A percentile compares a stretch with the other conserved stretches of the same genome.
These are phyloP conservation scores for Aptenodytes forsteri DNA, from an alignment of 2,113 vertebrate species.

Conservation along the genomic window DNA sequence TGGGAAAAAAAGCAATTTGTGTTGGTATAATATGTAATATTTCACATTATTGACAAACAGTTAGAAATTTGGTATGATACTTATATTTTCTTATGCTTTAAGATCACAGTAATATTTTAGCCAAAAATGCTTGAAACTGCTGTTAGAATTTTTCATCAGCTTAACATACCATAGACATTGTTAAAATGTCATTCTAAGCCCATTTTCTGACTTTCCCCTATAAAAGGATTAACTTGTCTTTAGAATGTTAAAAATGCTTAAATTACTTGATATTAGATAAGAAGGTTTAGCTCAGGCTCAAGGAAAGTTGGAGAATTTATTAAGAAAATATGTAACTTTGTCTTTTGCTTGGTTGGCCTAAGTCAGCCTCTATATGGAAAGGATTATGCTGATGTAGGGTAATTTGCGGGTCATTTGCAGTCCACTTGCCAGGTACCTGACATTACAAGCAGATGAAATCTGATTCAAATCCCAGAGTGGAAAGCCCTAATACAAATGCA, in stretches of 20 bases:
- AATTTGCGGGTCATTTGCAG: not conserved
- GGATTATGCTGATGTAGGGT: not conserved
- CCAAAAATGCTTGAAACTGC: constrained; percentile 17
- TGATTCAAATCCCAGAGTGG: not conserved
- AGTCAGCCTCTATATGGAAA: not conserved
- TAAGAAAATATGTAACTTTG: constrained; percentile 7
- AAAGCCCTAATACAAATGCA: not conserved
- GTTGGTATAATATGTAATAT: not conserved
- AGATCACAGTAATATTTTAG: not conserved
- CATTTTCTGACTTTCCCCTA: constrained; percentile 51
- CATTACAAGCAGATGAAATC: not conserved
- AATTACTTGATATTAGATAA: constrained; percentile 54
- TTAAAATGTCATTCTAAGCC: constrained; percentile 65
- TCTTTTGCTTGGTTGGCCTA: not conserved
- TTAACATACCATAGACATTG: constrained; percentile 55
- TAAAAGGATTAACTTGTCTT: constrained; percentile 58
- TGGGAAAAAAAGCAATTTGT: not conserved
- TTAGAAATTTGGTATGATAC: not conserved
- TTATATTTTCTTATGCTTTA: not conserved
- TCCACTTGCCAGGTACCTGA: not conserved
- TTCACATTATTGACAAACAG: not conserved
- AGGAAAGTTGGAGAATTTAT: constrained; percentile 20
- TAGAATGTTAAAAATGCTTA: constrained; percentile 67
- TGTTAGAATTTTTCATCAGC: constrained; percentile 28
- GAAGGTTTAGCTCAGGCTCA: constrained; percentile 52